A percentile compares a stretch with the other conserved stretches of the same genome.
Evolutionary conservation across 2,797 vertebrate genomes (phyloP).

Genomic region (Poecilia wingei): DNA sequence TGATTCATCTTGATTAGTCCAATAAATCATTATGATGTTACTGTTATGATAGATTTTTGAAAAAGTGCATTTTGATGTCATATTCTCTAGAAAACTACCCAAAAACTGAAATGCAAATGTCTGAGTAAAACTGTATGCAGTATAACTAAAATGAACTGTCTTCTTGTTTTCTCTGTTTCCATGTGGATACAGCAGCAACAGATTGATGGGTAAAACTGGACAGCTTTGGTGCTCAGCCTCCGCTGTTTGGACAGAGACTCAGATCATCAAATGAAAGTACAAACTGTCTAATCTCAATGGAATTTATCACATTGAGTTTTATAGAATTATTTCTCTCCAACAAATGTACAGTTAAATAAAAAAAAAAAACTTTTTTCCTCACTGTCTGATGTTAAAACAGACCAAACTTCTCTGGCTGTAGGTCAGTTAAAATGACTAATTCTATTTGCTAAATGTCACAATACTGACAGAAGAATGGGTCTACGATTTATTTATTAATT

Average conservation of each 20-base stretch:
- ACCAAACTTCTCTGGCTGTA: not conserved
- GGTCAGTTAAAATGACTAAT: not conserved
- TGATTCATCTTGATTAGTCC: no score
- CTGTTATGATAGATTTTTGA: no score
- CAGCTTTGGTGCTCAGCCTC: not conserved
- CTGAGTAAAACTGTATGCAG: not conserved
- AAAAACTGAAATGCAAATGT: not conserved
- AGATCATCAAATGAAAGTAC: not conserved
- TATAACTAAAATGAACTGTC: not conserved
- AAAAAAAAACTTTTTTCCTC: not conserved
- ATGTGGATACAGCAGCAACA: not conserved
- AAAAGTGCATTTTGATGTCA: not conserved
- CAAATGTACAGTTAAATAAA: no score
- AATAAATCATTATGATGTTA: no score
- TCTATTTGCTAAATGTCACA: not conserved
- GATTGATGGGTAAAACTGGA: not conserved
- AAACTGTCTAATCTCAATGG: no score
- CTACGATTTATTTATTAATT: not conserved
- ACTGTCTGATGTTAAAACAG: not conserved
- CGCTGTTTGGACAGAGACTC: not conserved
- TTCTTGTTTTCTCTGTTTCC: not conserved
- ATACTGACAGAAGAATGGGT: not conserved
- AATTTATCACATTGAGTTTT: not conserved
- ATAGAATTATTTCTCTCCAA: no score
- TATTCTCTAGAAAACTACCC: not conserved